A percentile compares a stretch with the other conserved stretches of the same genome.
Evolutionary conservation across 2,797 vertebrate genomes (phyloP).

Genomic region (Esox masquinongy): DNA sequence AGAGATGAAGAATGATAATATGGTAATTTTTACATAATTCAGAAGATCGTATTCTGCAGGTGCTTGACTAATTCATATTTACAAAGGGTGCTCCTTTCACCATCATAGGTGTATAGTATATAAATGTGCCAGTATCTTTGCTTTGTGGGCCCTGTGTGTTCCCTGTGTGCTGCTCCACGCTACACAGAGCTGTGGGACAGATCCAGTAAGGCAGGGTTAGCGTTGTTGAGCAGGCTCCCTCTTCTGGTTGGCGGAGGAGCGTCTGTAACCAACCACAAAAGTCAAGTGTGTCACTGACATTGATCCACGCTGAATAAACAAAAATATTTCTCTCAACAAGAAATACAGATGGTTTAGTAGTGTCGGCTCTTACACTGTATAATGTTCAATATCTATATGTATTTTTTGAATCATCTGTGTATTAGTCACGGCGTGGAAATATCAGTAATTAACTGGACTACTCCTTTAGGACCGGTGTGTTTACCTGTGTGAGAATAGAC

Average conservation of each 20-base stretch:
- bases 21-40: conserved; percentile 35
- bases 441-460: too few species aligned
- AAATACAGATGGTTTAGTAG: not conserved
- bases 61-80: conserved; percentile 34
- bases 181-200: conserved; percentile 62
- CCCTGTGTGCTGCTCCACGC: conserved; percentile 5
- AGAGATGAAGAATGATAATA: conserved; percentile 44
- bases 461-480: not conserved
- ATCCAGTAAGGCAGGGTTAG: conserved; percentile 33
- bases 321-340: not conserved
- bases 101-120: not conserved
- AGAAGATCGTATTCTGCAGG: conserved; percentile 49
- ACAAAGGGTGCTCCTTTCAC: not conserved
- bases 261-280: conserved; percentile 42
- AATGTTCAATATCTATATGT: not conserved
- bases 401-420: too few species aligned
- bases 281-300: not conserved
- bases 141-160: conserved; percentile 12
- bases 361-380: not conserved
- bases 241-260: conserved; percentile 17
- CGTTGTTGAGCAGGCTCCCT: conserved; percentile 26
- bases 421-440: too few species aligned
- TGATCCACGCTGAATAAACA: not conserved
- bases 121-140: conserved; percentile 19
- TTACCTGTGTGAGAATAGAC: conserved; percentile 80